These are phyloP conservation scores for Philhelius pedissequus DNA, from an alignment of 2,888 invertebrate genomes.

Conservation along the genomic window DNA sequence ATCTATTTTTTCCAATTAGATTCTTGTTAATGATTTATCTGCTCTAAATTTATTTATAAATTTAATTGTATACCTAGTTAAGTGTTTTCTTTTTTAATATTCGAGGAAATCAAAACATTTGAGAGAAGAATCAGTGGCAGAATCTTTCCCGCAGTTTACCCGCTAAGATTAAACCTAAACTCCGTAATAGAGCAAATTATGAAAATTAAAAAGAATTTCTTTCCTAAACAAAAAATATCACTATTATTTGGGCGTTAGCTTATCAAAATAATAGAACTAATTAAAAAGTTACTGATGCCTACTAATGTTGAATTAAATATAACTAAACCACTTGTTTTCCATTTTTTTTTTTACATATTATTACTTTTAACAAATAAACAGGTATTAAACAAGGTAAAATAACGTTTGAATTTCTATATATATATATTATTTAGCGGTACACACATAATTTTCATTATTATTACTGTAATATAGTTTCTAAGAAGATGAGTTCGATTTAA, in stretches of 20 bases:
- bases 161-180: too few relatives aligned
- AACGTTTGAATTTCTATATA: background rate
- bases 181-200: background rate
- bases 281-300: background rate
- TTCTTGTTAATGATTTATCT: too few relatives aligned
- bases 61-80: too few relatives aligned
- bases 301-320: background rate
- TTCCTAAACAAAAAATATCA: background rate
- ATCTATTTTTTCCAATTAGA: too few relatives aligned
- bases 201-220: background rate
- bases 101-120: too few relatives aligned
- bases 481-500: background rate
- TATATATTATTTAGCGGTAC: background rate
- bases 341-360: background rate
- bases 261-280: background rate
- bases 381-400: background rate
- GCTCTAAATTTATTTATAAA: too few relatives aligned
- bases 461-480: background rate
- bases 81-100: too few relatives aligned
- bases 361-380: too few relatives aligned
- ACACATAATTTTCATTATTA: background rate
- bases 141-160: too few relatives aligned
- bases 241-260: background rate
- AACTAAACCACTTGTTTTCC: background rate
- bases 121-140: too few relatives aligned